Conservation (phyloP, 2,113 vertebrate genomes). For the Platycercus adscitus region DNA sequence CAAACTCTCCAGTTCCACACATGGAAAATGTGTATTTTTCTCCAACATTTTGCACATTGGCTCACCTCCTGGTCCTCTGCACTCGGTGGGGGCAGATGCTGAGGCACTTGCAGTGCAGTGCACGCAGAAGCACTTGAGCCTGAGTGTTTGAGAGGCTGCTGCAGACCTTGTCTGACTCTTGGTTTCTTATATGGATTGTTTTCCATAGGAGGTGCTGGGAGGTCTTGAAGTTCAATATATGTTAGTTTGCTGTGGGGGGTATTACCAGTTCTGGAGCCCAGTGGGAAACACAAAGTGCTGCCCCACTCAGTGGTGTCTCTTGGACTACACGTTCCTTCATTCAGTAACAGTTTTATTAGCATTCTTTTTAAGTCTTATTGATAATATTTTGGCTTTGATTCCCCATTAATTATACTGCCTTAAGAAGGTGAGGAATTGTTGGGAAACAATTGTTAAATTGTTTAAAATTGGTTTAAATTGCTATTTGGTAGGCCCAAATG, state of each 20-base stretch:
- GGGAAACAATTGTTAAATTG: neutral
- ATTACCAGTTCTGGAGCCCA: neutral
- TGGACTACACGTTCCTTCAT: neutral
- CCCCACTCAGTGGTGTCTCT: neutral
- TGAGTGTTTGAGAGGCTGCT: neutral
- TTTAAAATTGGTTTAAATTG: too few relatives aligned
- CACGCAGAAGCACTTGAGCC: neutral
- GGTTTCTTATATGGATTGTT: neutral
- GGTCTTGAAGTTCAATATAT: neutral
- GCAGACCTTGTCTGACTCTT: neutral
- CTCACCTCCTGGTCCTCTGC: neutral
- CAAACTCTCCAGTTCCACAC: neutral
- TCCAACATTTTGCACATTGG: neutral
- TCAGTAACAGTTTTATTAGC: neutral
- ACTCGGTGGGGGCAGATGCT: neutral
- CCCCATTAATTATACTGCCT: neutral
- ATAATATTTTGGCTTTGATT: neutral
- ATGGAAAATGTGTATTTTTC: neutral
- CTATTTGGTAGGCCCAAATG: neutral
- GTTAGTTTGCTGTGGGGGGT: neutral
- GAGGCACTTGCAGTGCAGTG: neutral
- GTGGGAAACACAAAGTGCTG: neutral
- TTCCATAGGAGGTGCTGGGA: neutral
- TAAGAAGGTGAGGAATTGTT: neutral
- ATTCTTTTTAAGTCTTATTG: neutral